A percentile compares a stretch with the other conserved stretches of the same genome.
Conservation (phyloP, 2,113 vertebrate genomes). For the Podilymbus podiceps region DNA sequence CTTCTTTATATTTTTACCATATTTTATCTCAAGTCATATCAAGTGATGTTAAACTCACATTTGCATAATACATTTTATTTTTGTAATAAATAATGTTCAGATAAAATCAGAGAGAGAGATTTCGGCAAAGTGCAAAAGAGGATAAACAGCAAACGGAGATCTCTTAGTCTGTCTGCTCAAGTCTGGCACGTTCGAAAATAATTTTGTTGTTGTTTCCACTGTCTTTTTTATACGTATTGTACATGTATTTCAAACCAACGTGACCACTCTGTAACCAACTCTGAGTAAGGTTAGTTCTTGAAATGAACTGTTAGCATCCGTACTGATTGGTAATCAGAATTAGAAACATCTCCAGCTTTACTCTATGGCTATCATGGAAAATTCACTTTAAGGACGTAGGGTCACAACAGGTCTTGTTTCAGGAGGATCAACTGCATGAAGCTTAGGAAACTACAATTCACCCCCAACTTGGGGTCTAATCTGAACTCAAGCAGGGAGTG, state of each 20-base stretch:
- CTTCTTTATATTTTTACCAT: constrained; percentile 57
- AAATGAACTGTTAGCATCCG: neutral
- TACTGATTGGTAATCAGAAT: constrained; percentile 39
- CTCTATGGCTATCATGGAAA: neutral
- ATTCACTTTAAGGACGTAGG: neutral
- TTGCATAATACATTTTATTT: constrained; percentile 41
- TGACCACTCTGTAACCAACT: constrained; percentile 21
- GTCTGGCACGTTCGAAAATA: neutral
- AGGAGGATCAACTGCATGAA: neutral
- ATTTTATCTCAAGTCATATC: constrained; percentile 46
- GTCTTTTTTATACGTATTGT: neutral
- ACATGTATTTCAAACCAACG: neutral
- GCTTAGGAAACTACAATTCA: neutral
- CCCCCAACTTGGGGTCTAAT: neutral
- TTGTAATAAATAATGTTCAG: constrained; percentile 35
- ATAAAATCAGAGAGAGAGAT: constrained; percentile 1
- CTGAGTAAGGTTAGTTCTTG: constrained; percentile 4
- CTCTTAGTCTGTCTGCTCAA: neutral
- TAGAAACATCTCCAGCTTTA: constrained; percentile 34
- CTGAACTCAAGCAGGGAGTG: neutral
- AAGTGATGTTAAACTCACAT: constrained; percentile 41
- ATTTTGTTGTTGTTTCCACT: neutral
- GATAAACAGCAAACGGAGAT: neutral
- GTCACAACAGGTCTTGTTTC: neutral
- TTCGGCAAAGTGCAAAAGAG: neutral